A percentile compares a stretch with the other conserved stretches of the same genome.
These are phyloP conservation scores for Phrynocephalus forsythii DNA, from an alignment of 2,797 vertebrate genomes.

Conservation along the genomic window DNA sequence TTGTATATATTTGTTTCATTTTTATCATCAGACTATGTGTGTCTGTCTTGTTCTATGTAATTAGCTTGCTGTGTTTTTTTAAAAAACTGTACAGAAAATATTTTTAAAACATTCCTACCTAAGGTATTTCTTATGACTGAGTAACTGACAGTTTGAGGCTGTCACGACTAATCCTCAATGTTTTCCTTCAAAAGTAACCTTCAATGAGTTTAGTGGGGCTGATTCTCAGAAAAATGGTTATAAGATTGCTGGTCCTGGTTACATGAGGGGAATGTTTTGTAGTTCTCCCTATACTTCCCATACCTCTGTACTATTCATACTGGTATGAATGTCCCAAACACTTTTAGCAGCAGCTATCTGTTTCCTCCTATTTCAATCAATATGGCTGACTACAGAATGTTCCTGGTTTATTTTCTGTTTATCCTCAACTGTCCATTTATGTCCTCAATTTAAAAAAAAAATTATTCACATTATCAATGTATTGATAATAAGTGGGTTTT, in stretches of 20 bases:
- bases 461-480: too few species aligned
- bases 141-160: not conserved
- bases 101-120: not conserved
- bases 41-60: not conserved
- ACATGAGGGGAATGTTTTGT: too few species aligned
- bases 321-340: too few species aligned
- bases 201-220: not conserved
- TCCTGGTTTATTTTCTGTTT: too few species aligned
- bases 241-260: not conserved
- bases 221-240: not conserved
- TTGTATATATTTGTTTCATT: not conserved
- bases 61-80: not conserved
- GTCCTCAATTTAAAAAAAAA: too few species aligned
- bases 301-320: too few species aligned
- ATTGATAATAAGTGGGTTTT: too few species aligned
- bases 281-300: too few species aligned
- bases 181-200: not conserved
- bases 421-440: too few species aligned
- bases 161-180: not conserved
- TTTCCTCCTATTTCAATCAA: too few species aligned
- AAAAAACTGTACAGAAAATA: not conserved
- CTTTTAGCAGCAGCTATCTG: too few species aligned
- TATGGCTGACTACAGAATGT: too few species aligned
- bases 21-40: not conserved
- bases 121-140: not conserved